phyloP scores from a whole-genome alignment of 2,113 vertebrate genomes.

The Heterotilapia buettikoferi region DNA sequence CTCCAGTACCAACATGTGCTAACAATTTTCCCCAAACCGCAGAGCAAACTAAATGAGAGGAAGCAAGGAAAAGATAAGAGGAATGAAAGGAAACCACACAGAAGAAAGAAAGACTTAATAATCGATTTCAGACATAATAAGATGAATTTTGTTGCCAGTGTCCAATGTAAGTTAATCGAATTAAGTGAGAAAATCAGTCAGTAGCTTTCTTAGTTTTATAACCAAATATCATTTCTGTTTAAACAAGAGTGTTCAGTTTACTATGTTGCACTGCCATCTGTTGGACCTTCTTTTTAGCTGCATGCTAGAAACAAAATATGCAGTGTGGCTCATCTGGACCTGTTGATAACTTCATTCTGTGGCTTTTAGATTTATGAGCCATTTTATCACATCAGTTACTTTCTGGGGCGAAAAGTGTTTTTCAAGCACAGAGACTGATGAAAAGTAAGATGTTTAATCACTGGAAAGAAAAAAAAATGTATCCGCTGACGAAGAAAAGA shows the following conservation, averaged over 20 bases:
- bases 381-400: not conserved
- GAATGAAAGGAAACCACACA: not conserved
- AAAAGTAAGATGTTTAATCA: not conserved
- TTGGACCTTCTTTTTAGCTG: not conserved
- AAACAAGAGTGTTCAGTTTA: not conserved
- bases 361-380: not conserved
- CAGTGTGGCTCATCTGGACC: not conserved
- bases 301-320: not conserved
- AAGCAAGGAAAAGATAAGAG: not conserved
- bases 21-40: not conserved
- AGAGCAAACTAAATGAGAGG: not conserved
- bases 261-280: slow-evolving; percentile 33
- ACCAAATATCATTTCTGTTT: not conserved
- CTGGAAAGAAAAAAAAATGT: not conserved
- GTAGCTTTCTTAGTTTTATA: not conserved
- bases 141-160: not conserved
- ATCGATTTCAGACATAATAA: not conserved
- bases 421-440: not conserved
- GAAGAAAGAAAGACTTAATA: not conserved
- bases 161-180: not conserved
- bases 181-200: not conserved
- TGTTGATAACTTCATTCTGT: not conserved
- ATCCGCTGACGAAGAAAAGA: not conserved
- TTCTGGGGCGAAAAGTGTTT: not conserved
- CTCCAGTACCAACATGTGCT: not conserved